Evolutionary conservation across 2,113 vertebrate genomes (phyloP), one percentile per base, ranked within the genome.

Genomic region (Felis chaus): DNA sequence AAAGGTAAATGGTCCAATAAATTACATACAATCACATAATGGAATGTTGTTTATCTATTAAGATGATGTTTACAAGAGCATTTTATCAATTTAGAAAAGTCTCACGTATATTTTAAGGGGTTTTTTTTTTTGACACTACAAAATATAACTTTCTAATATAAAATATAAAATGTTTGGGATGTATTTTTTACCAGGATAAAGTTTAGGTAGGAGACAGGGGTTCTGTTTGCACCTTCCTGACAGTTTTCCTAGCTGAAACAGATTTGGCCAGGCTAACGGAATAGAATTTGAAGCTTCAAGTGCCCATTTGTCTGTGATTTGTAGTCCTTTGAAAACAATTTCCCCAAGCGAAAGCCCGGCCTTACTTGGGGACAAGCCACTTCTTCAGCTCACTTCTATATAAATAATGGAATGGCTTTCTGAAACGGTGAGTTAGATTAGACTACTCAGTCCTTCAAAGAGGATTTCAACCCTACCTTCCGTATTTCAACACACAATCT

Each of bases 71-170:
- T 91, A 91, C 74, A 79, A 93, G 41, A 96, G 69, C 6, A 25
- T 88, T 63, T 81, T 74, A 87, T 39, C 93, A 86, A 45, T 81
- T 92, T 80, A 41, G 73, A 96, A 96, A 83, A 31, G 79, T 89
- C 10, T 63, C 36, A 48, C 53, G 19, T 78, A 2, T 81, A 39
- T 81, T 95, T 11, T 65, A 86, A 94, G 23, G 29, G 12, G 9
- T 1, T 45, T 45, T 82, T 90, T 90, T 36, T 86, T 95, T 65
- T 12, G 78, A 93, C 27, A 74, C 3, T 68, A 68, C 88, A 85
- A 78, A 92, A 93, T 61, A 76, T 1, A 71, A 87, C 80, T 86
- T 89, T 89, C 69, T 61, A 61, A 61, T 63, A 68, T 91, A 89
- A 78, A 89, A 93, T 53, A 69, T 1, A 71, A 87, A 74, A 74